Conservation (phyloP, 1,140 invertebrate genomes). For the Trachymyrmex septentrionalis region DNA sequence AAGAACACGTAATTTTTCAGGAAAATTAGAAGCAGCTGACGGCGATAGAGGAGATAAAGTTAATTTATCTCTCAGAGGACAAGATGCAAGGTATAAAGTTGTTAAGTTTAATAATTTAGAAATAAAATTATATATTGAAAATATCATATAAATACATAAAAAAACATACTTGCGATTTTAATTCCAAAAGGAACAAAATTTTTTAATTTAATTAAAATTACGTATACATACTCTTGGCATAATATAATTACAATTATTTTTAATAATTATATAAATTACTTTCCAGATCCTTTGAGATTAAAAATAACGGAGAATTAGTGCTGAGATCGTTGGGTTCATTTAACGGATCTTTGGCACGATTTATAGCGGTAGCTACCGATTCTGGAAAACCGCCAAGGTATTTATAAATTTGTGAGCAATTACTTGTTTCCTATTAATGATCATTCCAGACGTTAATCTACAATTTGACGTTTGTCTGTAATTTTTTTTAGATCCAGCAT, state of each 20-base stretch:
- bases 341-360: constrained; percentile 88
- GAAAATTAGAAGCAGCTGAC: constrained; percentile 92
- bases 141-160: constrained; percentile 5
- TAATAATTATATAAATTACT: constrained; percentile 38
- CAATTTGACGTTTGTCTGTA: background rate
- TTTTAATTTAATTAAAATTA: too few relatives aligned
- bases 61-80: constrained; percentile 90
- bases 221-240: background rate
- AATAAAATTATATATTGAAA: constrained; percentile 7
- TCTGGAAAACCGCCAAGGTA: constrained; percentile 91
- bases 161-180: background rate
- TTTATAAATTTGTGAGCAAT: constrained; percentile 65
- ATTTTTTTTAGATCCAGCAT: constrained; percentile 86
- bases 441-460: background rate
- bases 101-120: background rate
- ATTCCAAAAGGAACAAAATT: background rate
- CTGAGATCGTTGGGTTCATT: constrained; percentile 87
- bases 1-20: constrained; percentile 78
- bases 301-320: constrained; percentile 87
- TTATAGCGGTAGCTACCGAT: constrained; percentile 93
- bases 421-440: background rate
- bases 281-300: constrained; percentile 86
- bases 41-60: constrained; percentile 92
- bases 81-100: constrained; percentile 88
- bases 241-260: constrained; percentile 51